A percentile compares a stretch with the other conserved stretches of the same genome.
These are phyloP conservation scores for Pogonocichla stellata DNA, from an alignment of 2,113 vertebrate genomes.

Conservation along the genomic window DNA sequence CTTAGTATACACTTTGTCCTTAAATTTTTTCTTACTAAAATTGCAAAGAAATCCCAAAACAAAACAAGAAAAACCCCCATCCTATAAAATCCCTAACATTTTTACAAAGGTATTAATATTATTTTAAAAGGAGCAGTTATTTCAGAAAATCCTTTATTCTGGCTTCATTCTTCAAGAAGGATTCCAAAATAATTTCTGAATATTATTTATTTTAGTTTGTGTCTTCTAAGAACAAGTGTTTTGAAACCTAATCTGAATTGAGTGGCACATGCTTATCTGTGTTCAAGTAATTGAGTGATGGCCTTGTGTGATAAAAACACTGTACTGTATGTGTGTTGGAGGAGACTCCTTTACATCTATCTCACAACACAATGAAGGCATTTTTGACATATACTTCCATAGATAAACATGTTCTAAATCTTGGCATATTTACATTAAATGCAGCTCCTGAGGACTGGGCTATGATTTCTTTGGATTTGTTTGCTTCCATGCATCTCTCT, in stretches of 20 bases:
- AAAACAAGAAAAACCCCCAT: not conserved
- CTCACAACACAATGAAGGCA: not conserved
- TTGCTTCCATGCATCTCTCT: not conserved
- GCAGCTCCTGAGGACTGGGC: not conserved
- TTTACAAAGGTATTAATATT: not conserved
- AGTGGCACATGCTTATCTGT: not conserved
- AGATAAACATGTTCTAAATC: not conserved
- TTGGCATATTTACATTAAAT: not conserved
- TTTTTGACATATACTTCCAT: not conserved
- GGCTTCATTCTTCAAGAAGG: not conserved
- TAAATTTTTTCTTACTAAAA: not conserved
- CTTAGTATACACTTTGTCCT: not conserved
- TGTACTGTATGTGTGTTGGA: not conserved
- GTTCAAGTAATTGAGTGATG: not conserved
- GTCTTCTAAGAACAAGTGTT: not conserved
- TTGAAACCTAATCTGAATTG: not conserved
- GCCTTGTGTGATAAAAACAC: not conserved
- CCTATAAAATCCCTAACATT: not conserved
- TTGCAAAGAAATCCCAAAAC: not conserved
- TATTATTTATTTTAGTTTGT: not conserved
- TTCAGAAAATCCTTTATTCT: slow-evolving; percentile 32
- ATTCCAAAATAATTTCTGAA: not conserved
- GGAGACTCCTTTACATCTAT: not conserved
- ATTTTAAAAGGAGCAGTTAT: not conserved
- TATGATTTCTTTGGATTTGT: not conserved